Evolutionary conservation across 2,888 invertebrate species (phyloP), one percentile per base, ranked within the genome.

Genomic region (Volucella inanis): DNA sequence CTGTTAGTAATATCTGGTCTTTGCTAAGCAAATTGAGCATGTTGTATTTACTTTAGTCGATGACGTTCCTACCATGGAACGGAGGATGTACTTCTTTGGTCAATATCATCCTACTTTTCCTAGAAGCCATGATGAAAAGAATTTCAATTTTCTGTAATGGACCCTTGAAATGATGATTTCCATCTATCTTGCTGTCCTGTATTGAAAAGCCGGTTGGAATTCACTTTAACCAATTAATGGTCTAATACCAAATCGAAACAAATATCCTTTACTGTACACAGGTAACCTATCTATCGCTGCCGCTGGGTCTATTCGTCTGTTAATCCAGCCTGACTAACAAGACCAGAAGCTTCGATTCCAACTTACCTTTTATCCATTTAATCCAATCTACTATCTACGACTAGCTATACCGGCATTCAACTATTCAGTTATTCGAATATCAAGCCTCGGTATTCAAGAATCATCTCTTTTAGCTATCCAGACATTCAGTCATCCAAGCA

Each of bases 321-420:
- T 72, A 77, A 72, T 72, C 71, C 62, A 64, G 50, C 57, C 52
- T 45, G 38, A 18, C 54, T 67, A 64, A 55, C 57, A 64, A 54
- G 38, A n/a, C 54, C 54, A 64, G 22, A 45, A 50, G 64, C 14
- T 47, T 55, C 1, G 2, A 41, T 22, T 31, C 18, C 18, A 11
- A 55, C 45, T 50, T 18, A 70, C 47, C 59, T 49, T 59, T 8
- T 22, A 10, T 65, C 31, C 31, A 31, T 31, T 31, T 31, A 31
- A 22, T 22, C 18, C 18, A 22, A 22, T 22, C 18, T 22, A 22
- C 2, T 22, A 22, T 22, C 2, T 22, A 22, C 18, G 18, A 22
- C 2, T 22, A 22, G 18, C 18, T 22, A 31, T 31, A 1, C 2
- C 18, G 31, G 0, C 0, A 31, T 31, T 31, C 31, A 6, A 6